Percentiles rank a stretch among this genome's conserved stretches.
phyloP scores from a whole-genome alignment of 2,888 invertebrate genomes.

The Scaptomyza flava region DNA sequence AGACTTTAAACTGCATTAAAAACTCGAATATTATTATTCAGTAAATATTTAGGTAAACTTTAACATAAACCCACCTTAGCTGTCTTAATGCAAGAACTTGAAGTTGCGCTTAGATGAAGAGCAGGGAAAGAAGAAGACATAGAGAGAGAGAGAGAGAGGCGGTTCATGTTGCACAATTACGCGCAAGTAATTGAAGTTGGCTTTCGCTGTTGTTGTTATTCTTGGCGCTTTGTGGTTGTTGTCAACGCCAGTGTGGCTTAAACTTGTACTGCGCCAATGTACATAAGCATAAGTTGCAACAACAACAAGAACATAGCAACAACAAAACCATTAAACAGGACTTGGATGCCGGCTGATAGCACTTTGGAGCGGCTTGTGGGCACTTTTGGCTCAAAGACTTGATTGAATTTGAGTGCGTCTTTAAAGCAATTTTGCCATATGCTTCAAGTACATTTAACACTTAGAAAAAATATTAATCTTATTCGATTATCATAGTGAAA shows the following conservation, averaged over 20 bases:
- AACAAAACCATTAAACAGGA: neutral
- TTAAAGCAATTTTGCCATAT: constrained; percentile 26
- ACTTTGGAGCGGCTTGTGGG: constrained; percentile 32
- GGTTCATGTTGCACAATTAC: constrained; percentile 40
- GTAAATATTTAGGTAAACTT: too few relatives aligned
- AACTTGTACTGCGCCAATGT: constrained; percentile 3
- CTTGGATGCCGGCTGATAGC: constrained; percentile 26
- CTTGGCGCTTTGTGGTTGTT: constrained; percentile 45
- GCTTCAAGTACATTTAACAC: neutral
- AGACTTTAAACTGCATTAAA: too few relatives aligned
- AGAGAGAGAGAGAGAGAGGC: neutral
- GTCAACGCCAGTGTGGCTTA: constrained; percentile 35
- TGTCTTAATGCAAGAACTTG: neutral
- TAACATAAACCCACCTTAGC: too few relatives aligned
- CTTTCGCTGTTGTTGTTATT: constrained; percentile 20
- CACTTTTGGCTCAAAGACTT: constrained; percentile 23
- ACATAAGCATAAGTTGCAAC: constrained; percentile 8
- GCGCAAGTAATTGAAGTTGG: constrained; percentile 55
- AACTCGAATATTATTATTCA: too few relatives aligned
- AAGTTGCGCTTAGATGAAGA: neutral
- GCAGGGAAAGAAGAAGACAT: too few relatives aligned
- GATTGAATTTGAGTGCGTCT: constrained; percentile 59
- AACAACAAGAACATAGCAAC: neutral
- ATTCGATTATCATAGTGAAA: too few relatives aligned
- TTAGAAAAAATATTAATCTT: neutral